Evolutionary conservation across 2,797 vertebrate species (phyloP), one percentile per base, ranked within the genome.

Genomic region (Peromyscus nudipes): DNA sequence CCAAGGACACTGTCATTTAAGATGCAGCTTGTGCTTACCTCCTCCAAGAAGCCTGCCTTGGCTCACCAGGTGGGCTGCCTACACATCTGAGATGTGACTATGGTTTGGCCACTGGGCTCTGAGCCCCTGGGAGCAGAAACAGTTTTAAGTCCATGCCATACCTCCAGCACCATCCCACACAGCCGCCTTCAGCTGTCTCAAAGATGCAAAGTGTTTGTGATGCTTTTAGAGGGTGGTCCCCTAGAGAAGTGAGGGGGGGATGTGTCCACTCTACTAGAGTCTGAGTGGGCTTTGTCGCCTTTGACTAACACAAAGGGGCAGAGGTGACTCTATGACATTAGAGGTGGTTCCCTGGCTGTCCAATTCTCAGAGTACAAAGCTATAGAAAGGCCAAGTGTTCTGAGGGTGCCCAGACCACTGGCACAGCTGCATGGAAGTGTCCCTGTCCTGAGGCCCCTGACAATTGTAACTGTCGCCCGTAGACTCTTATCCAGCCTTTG

Each of bases 41-140:
- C 77, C 71, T 85, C 71, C 46, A 84, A 73, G 87, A 97, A 84
- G 80, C 21, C 88, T 60, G 23, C 46, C 81, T 14, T 84, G 73
- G 82, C 34, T 80, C 49, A 27, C 79, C 52, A 60, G 57, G n/a
- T 37, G 43, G 40, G 65, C 57, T 46, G 62, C 57, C 75, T 57
- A 17, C 4, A 19, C 1, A 1, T 40, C 88, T 64, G 31, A 79
- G 21, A 55, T n/a, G 43, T 52, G 17, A 12, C 43, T 87, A 23
- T 25, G 55, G 69, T 76, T 93, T 71, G 37, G 64, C n/a, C 37
- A 5, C 52, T 87, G 80, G 90, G 49, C 76, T 81, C 12, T 64
- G 83, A 89, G 60, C 55, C 55, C 12, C 37, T 6, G 23, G 27
- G 49, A 77, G 25, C 49, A 83, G 55, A 46, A 67, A 25, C 81